phyloP scores from a whole-genome alignment of 2,797 vertebrate genomes.

The Dendrocincla fuliginosa region DNA sequence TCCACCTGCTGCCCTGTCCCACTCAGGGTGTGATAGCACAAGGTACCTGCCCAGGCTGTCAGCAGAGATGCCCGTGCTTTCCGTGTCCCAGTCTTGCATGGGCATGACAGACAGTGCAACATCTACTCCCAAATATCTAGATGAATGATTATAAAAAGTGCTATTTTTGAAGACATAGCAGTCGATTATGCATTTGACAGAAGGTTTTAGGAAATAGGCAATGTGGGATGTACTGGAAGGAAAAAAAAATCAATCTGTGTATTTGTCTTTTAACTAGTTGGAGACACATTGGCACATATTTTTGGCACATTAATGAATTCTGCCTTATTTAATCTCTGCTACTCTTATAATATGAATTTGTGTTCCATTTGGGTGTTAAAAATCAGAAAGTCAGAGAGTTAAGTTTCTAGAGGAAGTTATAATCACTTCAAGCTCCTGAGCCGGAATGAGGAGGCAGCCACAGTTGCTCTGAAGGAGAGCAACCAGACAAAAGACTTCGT shows the following conservation, averaged over 20 bases:
- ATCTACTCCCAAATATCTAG: slow-evolving; percentile 68
- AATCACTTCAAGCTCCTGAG: slow-evolving; percentile 59
- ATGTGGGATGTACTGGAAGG: slow-evolving; percentile 82
- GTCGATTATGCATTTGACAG: slow-evolving; percentile 83
- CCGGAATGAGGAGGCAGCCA: slow-evolving; percentile 45
- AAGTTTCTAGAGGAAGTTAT: slow-evolving; percentile 72
- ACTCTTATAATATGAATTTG: slow-evolving; percentile 78
- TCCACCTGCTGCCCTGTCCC: not conserved
- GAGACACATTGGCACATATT: slow-evolving; percentile 81
- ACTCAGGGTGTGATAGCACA: not conserved
- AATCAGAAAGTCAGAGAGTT: slow-evolving; percentile 74
- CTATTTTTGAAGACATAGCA: slow-evolving; percentile 79
- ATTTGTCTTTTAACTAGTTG: slow-evolving; percentile 83
- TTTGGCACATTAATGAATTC: slow-evolving; percentile 81
- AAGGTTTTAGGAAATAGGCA: slow-evolving; percentile 84
- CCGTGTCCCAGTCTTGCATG: not conserved
- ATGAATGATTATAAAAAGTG: slow-evolving; percentile 73
- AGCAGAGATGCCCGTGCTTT: not conserved
- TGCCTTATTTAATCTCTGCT: slow-evolving; percentile 78
- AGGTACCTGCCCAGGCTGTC: not conserved
- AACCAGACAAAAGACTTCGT: slow-evolving; percentile 14
- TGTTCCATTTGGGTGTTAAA: slow-evolving; percentile 77
- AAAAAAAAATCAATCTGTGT: slow-evolving; percentile 82
- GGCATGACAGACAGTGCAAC: slow-evolving; percentile 54
- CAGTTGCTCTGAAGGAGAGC: slow-evolving; percentile 19